A percentile compares a stretch with the other conserved stretches of the same genome.
phyloP scores from a whole-genome alignment of 2,113 vertebrate genomes.

The Polypterus bichir region DNA sequence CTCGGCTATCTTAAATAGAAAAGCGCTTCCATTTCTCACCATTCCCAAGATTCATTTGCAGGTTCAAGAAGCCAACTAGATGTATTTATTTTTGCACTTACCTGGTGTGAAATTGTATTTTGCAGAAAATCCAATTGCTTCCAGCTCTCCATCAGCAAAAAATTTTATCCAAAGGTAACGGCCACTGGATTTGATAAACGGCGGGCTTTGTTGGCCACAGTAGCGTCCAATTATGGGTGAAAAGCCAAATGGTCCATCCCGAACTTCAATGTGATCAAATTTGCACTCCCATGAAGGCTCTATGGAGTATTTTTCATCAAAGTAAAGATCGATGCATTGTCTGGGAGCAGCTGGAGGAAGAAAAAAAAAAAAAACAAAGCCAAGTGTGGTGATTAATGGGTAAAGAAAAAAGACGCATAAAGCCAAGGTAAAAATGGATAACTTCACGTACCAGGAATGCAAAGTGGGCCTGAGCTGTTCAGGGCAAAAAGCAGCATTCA shows the following conservation, averaged over 20 bases:
- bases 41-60: too few species aligned
- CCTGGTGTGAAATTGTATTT: constrained; percentile 96
- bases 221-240: constrained; percentile 93
- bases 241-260: constrained; percentile 96
- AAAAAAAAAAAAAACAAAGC: constrained; percentile 21
- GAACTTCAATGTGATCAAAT: constrained; percentile 98
- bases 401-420: too few species aligned
- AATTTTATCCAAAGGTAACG: constrained; percentile 98
- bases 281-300: constrained; percentile 98
- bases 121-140: constrained; percentile 92
- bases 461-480: too few species aligned
- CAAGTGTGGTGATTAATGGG: too few species aligned
- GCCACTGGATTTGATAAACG: constrained; percentile 90
- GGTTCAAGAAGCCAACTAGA: too few species aligned
- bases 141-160: constrained; percentile 93
- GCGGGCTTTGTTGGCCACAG: constrained; percentile 89
- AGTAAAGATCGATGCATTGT: constrained; percentile 94
- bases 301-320: constrained; percentile 94
- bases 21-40: too few species aligned
- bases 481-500: too few species aligned
- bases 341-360: constrained; percentile 72
- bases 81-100: constrained; percentile 34
- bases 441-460: too few species aligned
- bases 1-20: too few species aligned
- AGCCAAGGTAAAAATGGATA: too few species aligned